phyloP scores from a whole-genome alignment of 2,113 vertebrate genomes.

The Pseudolaguvia tuberculata region DNA sequence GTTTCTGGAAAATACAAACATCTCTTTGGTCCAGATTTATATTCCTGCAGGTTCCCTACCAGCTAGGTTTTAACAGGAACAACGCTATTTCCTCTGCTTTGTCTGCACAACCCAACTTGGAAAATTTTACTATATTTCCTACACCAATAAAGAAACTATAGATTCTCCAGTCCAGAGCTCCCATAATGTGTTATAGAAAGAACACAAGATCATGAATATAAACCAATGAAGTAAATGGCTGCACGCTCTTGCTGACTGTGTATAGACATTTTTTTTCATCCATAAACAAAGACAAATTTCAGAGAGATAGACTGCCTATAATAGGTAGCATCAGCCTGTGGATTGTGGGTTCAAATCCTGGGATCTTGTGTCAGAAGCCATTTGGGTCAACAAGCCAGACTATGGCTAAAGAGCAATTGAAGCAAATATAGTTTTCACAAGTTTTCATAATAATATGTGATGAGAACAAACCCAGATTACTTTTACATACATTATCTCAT shows the following conservation, averaged over 20 bases:
- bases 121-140: conserved; percentile 28
- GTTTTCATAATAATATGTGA: neutral
- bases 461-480: neutral
- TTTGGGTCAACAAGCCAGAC: conserved; percentile 32
- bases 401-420: conserved; percentile 20
- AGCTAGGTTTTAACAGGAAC: conserved; percentile 33
- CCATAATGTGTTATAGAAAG: neutral
- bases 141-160: conserved; percentile 14
- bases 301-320: conserved; percentile 61
- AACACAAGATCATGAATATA: conserved; percentile 14
- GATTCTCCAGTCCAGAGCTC: conserved; percentile 5
- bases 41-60: conserved; percentile 1
- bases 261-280: conserved; percentile 8
- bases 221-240: neutral
- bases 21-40: conserved; percentile 14
- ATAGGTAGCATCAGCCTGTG: conserved; percentile 61
- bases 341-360: conserved; percentile 66
- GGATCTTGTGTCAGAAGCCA: conserved; percentile 64
- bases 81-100: conserved; percentile 40
- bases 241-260: neutral
- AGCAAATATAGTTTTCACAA: conserved; percentile 46
- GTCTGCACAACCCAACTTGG: conserved; percentile 40
- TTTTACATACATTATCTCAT: neutral
- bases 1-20: conserved; percentile 26
- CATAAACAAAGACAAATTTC: conserved; percentile 65